phyloP scores from a whole-genome alignment of 2,113 vertebrate species.

The Hiodon tergisus region DNA sequence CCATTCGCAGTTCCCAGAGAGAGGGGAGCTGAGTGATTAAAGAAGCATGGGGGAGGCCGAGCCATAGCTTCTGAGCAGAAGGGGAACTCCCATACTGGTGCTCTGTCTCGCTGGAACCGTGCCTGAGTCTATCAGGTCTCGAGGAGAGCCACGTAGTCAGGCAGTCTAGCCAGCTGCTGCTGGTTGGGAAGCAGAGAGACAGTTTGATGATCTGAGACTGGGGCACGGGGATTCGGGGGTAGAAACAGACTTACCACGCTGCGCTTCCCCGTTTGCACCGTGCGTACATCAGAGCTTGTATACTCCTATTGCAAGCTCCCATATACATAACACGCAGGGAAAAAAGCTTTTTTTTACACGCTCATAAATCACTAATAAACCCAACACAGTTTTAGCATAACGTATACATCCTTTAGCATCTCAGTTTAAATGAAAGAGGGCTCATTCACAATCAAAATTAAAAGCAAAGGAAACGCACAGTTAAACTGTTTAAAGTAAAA shows the following conservation, averaged over 20 bases:
- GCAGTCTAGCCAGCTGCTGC: slow-evolving; percentile 91
- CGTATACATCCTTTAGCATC: too few relatives aligned
- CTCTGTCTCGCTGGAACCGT: slow-evolving; percentile 1
- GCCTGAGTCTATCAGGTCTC: slow-evolving; percentile 76
- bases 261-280: neutral
- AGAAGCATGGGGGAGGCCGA: neutral
- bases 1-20: neutral
- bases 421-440: too few relatives aligned
- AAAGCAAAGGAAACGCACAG: too few relatives aligned
- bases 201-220: slow-evolving; percentile 72
- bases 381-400: too few relatives aligned
- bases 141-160: slow-evolving; percentile 96
- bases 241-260: slow-evolving; percentile 20
- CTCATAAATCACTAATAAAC: too few relatives aligned
- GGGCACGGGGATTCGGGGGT: slow-evolving; percentile 6
- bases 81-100: slow-evolving; percentile 17
- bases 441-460: too few relatives aligned
- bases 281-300: too few relatives aligned
- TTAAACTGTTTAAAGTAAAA: too few relatives aligned
- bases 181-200: slow-evolving; percentile 91
- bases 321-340: too few relatives aligned
- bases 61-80: neutral
- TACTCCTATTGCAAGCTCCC: slow-evolving; percentile 26
- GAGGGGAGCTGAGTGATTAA: neutral
- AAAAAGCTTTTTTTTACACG: too few relatives aligned